Conservation (phyloP, 2,888 invertebrate species). For the Antheraea yamamai region DNA sequence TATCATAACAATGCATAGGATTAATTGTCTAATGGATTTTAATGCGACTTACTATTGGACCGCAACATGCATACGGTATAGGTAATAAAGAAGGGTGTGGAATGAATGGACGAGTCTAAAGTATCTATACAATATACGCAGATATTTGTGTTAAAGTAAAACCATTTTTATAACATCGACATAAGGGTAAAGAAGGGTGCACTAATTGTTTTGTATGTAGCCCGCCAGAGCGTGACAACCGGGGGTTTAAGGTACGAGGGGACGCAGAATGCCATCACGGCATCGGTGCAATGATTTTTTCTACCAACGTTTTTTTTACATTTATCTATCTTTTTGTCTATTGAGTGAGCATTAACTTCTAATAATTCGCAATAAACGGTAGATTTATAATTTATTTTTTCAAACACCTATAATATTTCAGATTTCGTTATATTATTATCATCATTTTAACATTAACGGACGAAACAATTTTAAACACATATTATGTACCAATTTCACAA, state of each 20-base stretch:
- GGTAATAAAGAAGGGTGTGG: conserved; percentile 75
- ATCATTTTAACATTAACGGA: background rate
- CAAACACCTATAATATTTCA: background rate
- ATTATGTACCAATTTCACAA: background rate
- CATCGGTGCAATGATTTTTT: conserved; percentile 53
- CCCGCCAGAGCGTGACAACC: conserved; percentile 66
- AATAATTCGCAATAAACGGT: background rate
- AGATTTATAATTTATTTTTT: background rate
- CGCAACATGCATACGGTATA: conserved; percentile 76
- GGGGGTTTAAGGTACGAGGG: conserved; percentile 69
- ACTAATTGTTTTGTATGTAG: conserved; percentile 47
- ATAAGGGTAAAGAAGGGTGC: conserved; percentile 42
- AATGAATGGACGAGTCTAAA: conserved; percentile 70
- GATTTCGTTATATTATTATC: background rate
- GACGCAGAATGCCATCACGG: conserved; percentile 42
- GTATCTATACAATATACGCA: conserved; percentile 34
- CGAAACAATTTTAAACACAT: background rate
- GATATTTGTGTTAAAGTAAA: conserved; percentile 29
- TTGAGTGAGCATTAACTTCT: conserved; percentile 38
- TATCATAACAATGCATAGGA: conserved; percentile 60
- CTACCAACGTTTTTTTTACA: conserved; percentile 61
- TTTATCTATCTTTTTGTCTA: conserved; percentile 56
- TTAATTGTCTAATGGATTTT: conserved; percentile 76
- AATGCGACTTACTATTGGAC: conserved; percentile 70
- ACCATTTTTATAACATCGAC: conserved; percentile 44